Evolutionary conservation across 2,113 vertebrate species (phyloP).

Genomic region (Grammomys dolichurus): DNA sequence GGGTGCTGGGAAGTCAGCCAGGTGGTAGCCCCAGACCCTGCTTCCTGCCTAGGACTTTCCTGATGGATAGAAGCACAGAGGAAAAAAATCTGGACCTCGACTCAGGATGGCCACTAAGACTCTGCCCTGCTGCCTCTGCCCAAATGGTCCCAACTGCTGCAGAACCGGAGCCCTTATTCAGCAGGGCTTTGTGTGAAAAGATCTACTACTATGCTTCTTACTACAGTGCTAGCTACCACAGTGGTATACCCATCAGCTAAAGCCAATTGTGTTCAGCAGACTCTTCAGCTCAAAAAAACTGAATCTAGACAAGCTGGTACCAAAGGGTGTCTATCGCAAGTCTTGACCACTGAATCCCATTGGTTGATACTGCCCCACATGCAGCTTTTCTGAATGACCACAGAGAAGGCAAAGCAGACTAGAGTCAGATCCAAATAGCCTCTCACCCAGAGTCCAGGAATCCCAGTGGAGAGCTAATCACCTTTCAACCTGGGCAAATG

Average conservation of each 20-base stretch:
- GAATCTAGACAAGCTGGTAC: neutral
- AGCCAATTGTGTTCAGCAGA: neutral
- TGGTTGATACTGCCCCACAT: fast-evolving
- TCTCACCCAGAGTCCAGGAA: neutral
- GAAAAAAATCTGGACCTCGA: no score
- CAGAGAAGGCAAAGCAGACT: neutral
- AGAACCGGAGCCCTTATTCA: fast-evolving
- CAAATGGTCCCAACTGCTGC: neutral
- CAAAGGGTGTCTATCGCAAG: neutral
- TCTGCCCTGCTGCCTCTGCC: no score
- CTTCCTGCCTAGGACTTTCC: neutral
- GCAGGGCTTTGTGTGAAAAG: neutral
- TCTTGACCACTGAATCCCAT: no score
- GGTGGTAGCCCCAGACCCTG: no score
- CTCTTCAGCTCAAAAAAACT: no score
- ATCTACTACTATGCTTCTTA: neutral
- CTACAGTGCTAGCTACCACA: neutral
- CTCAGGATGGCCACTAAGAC: no score
- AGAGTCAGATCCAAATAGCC: neutral
- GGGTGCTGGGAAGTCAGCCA: fast-evolving
- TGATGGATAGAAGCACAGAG: no score
- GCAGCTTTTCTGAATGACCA: neutral
- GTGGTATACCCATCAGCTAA: neutral
- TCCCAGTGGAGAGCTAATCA: neutral
- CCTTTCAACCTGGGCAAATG: neutral